Evolutionary conservation across 2,113 vertebrate genomes (phyloP), one percentile per base, ranked within the genome.

Genomic region (Datnioides undecimradiatus): DNA sequence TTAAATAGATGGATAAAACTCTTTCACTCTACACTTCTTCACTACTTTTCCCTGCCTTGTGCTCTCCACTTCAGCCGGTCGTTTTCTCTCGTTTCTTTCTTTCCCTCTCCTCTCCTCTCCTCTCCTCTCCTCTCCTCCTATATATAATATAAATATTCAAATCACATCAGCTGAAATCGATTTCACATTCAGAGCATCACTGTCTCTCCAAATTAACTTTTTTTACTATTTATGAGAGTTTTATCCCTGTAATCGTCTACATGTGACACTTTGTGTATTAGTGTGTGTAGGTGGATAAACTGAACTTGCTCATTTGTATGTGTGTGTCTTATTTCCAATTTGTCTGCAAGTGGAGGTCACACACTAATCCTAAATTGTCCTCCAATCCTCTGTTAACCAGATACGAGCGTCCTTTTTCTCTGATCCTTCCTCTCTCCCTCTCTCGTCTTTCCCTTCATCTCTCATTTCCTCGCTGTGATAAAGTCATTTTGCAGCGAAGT

Each of bases 1-100:
- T 90, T 90, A 87, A 89, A 92, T 89, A 86, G 88, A 87, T 85
- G 82, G 85, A 84, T 90, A 80, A 90, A 89, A 88, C 88, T 87
- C 78, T 82, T 73, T 82, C 67, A 66, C 51, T 66, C 71, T 68
- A 38, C 63, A 62, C 73, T 76, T 25, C 36, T 49, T 64, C 13
- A 0, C 67, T 67, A 68, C 54, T 73, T 57, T 57, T 72, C 62
- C 38, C 27, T 36, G 64, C 52, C 41, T 79, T 66, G 59, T 63
- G 57, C 51, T 40, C 46, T 14, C 60, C 8, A 79, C 69, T 65
- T 72, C 51, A 67, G 51, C 36, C 33, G 52, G 14, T 66, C 74
- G 23, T 71, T 70, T 60, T 21, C 12, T 41, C 19, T n/a, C 6
- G 16, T 16, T 52, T 13, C 36, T 60, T 3, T 54, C 5, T 34